Evolutionary conservation across 1,140 invertebrate species (phyloP).

Genomic region (Campoletis sonorensis): DNA sequence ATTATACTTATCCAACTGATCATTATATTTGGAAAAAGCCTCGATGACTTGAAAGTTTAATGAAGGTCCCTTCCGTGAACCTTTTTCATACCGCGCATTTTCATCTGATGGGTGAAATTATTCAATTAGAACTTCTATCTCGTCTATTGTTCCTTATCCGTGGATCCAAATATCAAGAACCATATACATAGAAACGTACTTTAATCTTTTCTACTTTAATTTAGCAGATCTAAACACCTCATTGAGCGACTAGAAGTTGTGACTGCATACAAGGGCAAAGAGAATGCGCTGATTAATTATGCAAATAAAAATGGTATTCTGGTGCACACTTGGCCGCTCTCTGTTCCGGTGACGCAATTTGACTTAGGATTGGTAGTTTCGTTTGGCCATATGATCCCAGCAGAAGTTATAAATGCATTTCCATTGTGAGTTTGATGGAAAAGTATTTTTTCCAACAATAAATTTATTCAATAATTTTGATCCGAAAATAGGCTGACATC

Average conservation of each 20-base stretch:
- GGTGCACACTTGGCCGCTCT: conserved; percentile 79
- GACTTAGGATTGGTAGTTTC: conserved; percentile 84
- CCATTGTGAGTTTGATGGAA: conserved; percentile 77
- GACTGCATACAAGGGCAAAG: conserved; percentile 75
- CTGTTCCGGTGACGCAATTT: conserved; percentile 70
- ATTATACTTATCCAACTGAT: too few relatives aligned
- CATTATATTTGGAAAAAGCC: too few relatives aligned
- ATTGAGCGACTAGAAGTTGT: conserved; percentile 78
- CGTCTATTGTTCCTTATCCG: too few relatives aligned
- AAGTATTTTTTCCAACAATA: conserved; percentile 30
- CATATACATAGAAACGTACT: too few relatives aligned
- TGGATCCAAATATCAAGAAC: too few relatives aligned
- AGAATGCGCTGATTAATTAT: conserved; percentile 78
- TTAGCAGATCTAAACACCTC: conserved; percentile 57
- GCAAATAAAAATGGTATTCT: conserved; percentile 74
- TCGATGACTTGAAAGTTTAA: too few relatives aligned
- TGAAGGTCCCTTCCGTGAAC: too few relatives aligned
- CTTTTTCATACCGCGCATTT: too few relatives aligned
- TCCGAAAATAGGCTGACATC: too few relatives aligned
- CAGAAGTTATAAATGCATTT: conserved; percentile 80
- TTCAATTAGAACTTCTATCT: too few relatives aligned
- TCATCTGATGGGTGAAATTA: too few relatives aligned
- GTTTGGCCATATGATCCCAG: conserved; percentile 84
- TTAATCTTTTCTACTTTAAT: conserved; percentile 29
- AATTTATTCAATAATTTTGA: not conserved